A percentile compares a stretch with the other conserved stretches of the same genome.
These are phyloP conservation scores for Hypena proboscidalis DNA, from an alignment of 2,888 invertebrate genomes.

Conservation along the genomic window DNA sequence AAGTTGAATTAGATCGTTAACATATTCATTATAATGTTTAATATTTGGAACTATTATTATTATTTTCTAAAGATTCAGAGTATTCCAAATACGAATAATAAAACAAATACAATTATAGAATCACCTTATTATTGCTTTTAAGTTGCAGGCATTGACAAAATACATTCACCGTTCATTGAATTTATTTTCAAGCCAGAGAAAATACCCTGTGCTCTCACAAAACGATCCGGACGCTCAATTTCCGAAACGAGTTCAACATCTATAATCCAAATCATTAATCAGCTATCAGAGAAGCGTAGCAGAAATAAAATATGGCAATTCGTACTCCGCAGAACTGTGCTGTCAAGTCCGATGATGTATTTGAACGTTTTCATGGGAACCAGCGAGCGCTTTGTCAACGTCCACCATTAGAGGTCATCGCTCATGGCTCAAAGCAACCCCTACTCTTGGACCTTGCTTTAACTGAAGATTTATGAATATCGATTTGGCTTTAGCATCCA, in stretches of 20 bases:
- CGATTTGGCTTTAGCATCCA: slow-evolving; percentile 45
- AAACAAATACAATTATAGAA: no score
- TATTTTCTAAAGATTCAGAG: background rate
- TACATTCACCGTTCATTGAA: background rate
- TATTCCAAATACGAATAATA: no score
- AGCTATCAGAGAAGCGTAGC: slow-evolving; percentile 73
- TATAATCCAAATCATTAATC: slow-evolving; percentile 73
- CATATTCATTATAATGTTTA: slow-evolving; percentile 1
- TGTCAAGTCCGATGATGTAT: slow-evolving; percentile 82
- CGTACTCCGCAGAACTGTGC: slow-evolving; percentile 74
- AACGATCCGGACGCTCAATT: slow-evolving; percentile 5
- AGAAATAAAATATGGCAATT: slow-evolving; percentile 83
- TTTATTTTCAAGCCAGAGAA: background rate
- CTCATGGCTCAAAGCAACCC: slow-evolving; percentile 58
- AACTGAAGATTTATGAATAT: slow-evolving; percentile 56
- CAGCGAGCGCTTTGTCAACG: slow-evolving; percentile 81
- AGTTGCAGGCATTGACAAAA: no score
- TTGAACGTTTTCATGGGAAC: slow-evolving; percentile 82
- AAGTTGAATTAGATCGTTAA: background rate
- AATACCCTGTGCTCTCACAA: background rate
- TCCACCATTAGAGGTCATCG: slow-evolving; percentile 79
- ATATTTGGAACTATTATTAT: background rate
- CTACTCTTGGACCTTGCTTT: slow-evolving; percentile 45
- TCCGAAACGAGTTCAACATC: slow-evolving; percentile 34
- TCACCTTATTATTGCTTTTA: no score